Base-by-base conservation (phyloP, 2,888 invertebrate species). In the Incurvaria masculella region DNA sequence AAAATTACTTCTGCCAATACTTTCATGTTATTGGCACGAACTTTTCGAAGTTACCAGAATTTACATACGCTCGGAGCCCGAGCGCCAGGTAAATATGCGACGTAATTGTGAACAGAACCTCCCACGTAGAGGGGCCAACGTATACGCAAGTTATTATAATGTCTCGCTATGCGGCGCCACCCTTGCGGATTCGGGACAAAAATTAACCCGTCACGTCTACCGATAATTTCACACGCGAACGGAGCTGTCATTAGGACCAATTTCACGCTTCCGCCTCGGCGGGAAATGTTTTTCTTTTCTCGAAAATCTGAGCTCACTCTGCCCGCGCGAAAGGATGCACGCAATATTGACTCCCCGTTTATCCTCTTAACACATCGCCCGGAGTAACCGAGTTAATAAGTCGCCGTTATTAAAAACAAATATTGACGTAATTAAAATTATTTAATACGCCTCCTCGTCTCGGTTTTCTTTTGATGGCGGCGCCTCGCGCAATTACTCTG, bases 11-110 rank as follows among this genome's bases (percentile, higher is more conserved):
- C 42, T 44, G 27, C 52, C 57, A 60, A 61, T 60, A 63, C 61
- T 67, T 64, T 62, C 68, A 69, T 72, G 70, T 72, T 64, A 71
- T 69, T 68, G 72, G 68, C 70, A 69, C 72, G 64, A 68, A 68
- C 66, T 71, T 68, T 69, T 62, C 63, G 62, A 64, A 61, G 56
- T 33, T 33, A 3, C 33, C 33, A 4, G 23, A 33, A 33, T 33
- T 33, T 33, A 33, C 33, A 33, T 33, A 33, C 33, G 33, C 33
- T 4, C 33, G n/a, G n/a, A n/a, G n/a, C 14, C 33, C 5, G 23
- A 4, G 23, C 23, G 23, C 33, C 33, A 33, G 33, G 33, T 33
- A 33, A 33, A 33, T 33, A 23, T 23, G 23, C 14, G n/a, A n/a
- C n/a, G n/a, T n/a, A n/a, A 33, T 11, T 3, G 14, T 3, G 33